A percentile compares a stretch with the other conserved stretches of the same genome.
These are phyloP conservation scores for Pollenia labialis DNA, from an alignment of 2,888 invertebrate species.

Conservation along the genomic window DNA sequence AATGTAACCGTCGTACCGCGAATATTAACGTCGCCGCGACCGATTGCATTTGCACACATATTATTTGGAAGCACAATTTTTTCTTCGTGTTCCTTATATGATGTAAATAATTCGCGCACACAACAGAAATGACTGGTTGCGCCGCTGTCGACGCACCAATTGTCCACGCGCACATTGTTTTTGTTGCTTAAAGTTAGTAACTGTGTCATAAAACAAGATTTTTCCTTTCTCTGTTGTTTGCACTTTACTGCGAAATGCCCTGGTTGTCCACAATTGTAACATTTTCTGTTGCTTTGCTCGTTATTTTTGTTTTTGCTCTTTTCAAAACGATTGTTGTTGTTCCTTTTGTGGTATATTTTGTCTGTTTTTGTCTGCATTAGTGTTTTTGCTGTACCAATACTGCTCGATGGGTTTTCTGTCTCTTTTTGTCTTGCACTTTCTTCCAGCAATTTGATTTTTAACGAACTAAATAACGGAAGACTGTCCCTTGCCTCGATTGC, in stretches of 20 bases:
- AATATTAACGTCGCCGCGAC: conserved; percentile 44
- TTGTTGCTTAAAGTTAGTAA: conserved; percentile 13
- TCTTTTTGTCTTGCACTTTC: conserved; percentile 12
- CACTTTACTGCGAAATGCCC: conserved; percentile 51
- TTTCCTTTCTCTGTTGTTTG: conserved; percentile 8
- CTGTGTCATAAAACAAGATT: conserved; percentile 47
- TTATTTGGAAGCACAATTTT: conserved; percentile 38
- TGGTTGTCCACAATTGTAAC: conserved; percentile 51
- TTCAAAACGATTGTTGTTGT: neutral
- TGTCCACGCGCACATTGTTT: too few species aligned
- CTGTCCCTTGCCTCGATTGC: conserved; percentile 62
- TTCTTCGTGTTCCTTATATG: conserved; percentile 8
- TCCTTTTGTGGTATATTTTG: conserved; percentile 2
- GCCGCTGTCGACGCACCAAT: too few species aligned
- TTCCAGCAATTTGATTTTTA: conserved; percentile 56
- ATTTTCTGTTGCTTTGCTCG: conserved; percentile 32
- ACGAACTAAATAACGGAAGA: conserved; percentile 52
- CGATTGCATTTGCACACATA: conserved; percentile 32
- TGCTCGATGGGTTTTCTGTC: conserved; percentile 30
- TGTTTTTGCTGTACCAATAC: conserved; percentile 8
- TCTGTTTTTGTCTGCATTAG: neutral
- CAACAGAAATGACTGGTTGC: neutral
- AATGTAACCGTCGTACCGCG: conserved; percentile 18
- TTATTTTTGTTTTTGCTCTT: neutral
- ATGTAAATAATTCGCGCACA: conserved; percentile 20